Conservation (phyloP, 2,113 vertebrate genomes). For the Orthochromis malagaraziensis region DNA sequence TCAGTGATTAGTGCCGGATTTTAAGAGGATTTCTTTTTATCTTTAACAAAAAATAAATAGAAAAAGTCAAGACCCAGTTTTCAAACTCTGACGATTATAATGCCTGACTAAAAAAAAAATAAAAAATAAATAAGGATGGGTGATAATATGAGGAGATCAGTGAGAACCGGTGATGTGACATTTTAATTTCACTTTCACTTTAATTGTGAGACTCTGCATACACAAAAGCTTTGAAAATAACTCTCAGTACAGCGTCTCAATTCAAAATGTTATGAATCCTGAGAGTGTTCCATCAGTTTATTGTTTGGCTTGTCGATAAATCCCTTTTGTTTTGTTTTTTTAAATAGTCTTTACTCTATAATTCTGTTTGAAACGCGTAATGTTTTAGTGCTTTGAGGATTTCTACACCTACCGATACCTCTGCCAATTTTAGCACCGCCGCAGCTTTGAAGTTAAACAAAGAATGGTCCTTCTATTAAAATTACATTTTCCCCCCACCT, state of each 20-base stretch:
- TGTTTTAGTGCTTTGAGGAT: not conserved
- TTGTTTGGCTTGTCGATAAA: not conserved
- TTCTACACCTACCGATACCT: not conserved
- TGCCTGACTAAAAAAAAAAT: accelerated
- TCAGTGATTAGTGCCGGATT: not conserved
- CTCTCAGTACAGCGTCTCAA: accelerated
- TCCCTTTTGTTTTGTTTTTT: not conserved
- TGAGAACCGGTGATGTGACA: not conserved
- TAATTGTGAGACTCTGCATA: not conserved
- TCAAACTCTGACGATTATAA: not conserved
- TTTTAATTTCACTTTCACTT: not conserved
- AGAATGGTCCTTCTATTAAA: not conserved
- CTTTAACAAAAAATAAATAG: not conserved
- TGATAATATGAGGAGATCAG: not conserved
- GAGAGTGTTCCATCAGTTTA: not conserved
- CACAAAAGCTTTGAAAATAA: not conserved
- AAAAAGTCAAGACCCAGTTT: not conserved
- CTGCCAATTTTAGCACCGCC: not conserved
- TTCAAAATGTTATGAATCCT: not conserved
- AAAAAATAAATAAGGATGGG: not conserved
- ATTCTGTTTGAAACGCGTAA: accelerated
- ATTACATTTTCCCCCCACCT: not conserved
- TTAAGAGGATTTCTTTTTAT: not conserved
- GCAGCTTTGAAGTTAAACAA: not conserved
- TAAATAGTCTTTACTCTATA: not conserved